Evolutionary conservation across 2,797 vertebrate species (phyloP), one percentile per base, ranked within the genome.

Genomic region (Microtus californicus): DNA sequence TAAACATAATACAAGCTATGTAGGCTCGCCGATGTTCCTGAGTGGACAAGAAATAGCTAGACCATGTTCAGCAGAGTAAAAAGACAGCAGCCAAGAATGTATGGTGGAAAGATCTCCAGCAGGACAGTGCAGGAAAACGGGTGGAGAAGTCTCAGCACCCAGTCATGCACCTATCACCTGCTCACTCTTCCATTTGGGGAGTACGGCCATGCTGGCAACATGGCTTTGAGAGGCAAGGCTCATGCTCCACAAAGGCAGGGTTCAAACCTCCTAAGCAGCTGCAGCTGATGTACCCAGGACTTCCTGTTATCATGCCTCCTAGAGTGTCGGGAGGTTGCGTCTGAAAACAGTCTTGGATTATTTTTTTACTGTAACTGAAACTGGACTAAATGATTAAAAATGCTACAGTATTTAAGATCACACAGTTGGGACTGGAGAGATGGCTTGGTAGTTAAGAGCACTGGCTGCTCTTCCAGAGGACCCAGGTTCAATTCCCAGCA

Each of bases 1-100:
- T 90, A 88, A 61, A 87, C 61, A 90, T 59, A 94, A 97, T 74
- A 45, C n/a, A 93, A 76, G 91, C 73, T 91, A 78, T n/a, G 48
- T 88, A 69, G 31, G n/a, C 63, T 86, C 77, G 4, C 48, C 63
- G 79, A 87, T 87, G 96, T 88, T 92, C 83, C 89, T 1, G 23
- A 69, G 27, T 31, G 2, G 12, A 82, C n/a, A 40, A 81, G 96
- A 94, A 89, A 86, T 90, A 86, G 96, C 80, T 81, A 78, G 83
- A 94, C 90, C 88, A 76, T 48, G 87, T 3, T 91, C 94, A 91
- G 48, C 29, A 61, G 65, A 69, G 56, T 63, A 82, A 92, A 91
- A 94, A 48, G 77, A 71, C 61, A 93, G 87, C 27, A 88, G 83
- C 65, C 54, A 34, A 89, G 87, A 48, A 82, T 56, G 45, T 56